phyloP scores from a whole-genome alignment of 1,140 invertebrate species.

The Dreissena rostriformis region DNA sequence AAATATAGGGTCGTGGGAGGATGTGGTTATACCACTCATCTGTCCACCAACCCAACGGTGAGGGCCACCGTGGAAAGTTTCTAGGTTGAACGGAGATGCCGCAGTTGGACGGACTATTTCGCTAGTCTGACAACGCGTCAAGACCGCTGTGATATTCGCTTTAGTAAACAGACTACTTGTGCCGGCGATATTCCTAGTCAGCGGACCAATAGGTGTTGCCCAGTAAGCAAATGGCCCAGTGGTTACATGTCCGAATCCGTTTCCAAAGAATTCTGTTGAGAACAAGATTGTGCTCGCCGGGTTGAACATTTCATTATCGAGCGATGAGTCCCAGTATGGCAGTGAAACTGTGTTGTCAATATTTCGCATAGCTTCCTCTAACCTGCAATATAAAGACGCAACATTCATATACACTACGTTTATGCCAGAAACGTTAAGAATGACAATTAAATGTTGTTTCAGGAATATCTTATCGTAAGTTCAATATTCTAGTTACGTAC shows the following conservation, averaged over 20 bases:
- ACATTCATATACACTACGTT: no score
- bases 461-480: not conserved
- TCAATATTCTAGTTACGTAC: conserved; percentile 5
- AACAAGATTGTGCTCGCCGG: conserved; percentile 77
- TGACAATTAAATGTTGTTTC: no score
- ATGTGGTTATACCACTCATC: conserved; percentile 66
- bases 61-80: no score
- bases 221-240: conserved; percentile 76
- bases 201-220: conserved; percentile 45
- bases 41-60: conserved; percentile 68
- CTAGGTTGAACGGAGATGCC: conserved; percentile 59
- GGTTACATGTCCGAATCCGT: conserved; percentile 78
- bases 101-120: conserved; percentile 41
- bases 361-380: conserved; percentile 63
- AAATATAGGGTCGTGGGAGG: conserved; percentile 78
- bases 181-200: conserved; percentile 53
- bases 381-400: conserved; percentile 30
- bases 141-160: conserved; percentile 6
- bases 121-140: conserved; percentile 30
- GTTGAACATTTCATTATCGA: conserved; percentile 75
- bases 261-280: conserved; percentile 75
- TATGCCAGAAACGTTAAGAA: no score
- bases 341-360: conserved; percentile 66
- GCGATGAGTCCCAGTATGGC: conserved; percentile 79
- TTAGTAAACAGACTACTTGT: conserved; percentile 43